These are phyloP conservation scores for Umimayanthus kanabou DNA, from an alignment of 92 coral and sea anemone genomes.

Conservation along the genomic window DNA sequence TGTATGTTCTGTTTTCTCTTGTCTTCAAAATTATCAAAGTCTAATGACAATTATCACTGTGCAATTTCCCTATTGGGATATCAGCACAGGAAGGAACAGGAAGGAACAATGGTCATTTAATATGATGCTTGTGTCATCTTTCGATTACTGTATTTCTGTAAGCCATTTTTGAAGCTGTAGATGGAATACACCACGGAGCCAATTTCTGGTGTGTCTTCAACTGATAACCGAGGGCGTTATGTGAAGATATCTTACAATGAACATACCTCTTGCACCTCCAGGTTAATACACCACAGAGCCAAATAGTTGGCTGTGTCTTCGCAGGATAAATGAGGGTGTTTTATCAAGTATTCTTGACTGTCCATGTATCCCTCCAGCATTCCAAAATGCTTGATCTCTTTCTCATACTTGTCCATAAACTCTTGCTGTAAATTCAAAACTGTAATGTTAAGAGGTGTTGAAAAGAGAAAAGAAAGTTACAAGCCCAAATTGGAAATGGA, in stretches of 20 bases:
- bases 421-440: constrained; percentile 72
- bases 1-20: too few relatives aligned
- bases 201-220: constrained; percentile 90
- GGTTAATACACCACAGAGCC: constrained; percentile 95
- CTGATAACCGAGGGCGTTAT: constrained; percentile 54
- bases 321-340: constrained; percentile 80
- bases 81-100: too few relatives aligned
- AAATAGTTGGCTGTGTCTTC: constrained; percentile 97
- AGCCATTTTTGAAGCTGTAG: too few relatives aligned
- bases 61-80: too few relatives aligned
- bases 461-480: not conserved
- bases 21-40: too few relatives aligned
- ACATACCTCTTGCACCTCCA: constrained; percentile 94
- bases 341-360: constrained; percentile 80
- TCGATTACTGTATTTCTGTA: too few relatives aligned
- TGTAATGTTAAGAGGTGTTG: not conserved
- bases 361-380: constrained; percentile 90
- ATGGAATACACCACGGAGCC: constrained; percentile 85
- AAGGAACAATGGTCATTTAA: too few relatives aligned
- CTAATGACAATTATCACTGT: too few relatives aligned
- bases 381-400: constrained; percentile 95
- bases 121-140: too few relatives aligned
- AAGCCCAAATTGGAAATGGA: not conserved
- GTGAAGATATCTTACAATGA: not conserved
- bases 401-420: constrained; percentile 93